Evolutionary conservation across 1,140 invertebrate species (phyloP), one percentile per base, ranked within the genome.

Genomic region (Drosophila sproati): DNA sequence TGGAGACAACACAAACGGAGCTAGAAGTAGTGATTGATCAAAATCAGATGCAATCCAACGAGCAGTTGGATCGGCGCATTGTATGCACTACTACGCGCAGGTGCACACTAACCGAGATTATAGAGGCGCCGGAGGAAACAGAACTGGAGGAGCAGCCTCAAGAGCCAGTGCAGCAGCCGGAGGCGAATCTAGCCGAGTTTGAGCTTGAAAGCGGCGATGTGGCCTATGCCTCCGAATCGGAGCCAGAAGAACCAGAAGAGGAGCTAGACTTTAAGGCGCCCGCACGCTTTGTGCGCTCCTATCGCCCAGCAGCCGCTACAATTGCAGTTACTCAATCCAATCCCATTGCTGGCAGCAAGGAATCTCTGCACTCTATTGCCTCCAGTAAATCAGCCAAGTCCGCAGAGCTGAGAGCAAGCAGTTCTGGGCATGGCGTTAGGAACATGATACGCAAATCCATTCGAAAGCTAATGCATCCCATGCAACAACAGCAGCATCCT

Each of bases 381-480:
- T 78, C 76, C 20, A 74, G 74, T 34, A 73, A 79, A 20, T 79
- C 80, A 2, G 28, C 69, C 48, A 81, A 92, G 10, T 62, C 66
- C 10, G 34, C 29, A 39, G 31, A 52, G 43, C 10, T 54, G 5
- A 29, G 56, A 28, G 29, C 43, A 5, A 70, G 12, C 51, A 39
- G 39, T 29, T 39, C 37, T 2, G 56, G 66, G 0, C 79, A 76
- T 4, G 77, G 80, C 5, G 72, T 92, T 3, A 77, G 79, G 10
- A 71, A 76, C 35, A 82, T 91, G 50, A 91, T 93, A 64, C 79
- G 92, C 1, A 91, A 91, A 55, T 92, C 91, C 48, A 87, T 93
- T 45, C 72, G 92, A 4, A 78, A 81, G 5, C 70, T 92, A 0
- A 91, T 92, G 59, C 85, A 91, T 77, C 80, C 86, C 43, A 61